Conservation (phyloP, 2,888 invertebrate species). For the Portevinia maculata region DNA sequence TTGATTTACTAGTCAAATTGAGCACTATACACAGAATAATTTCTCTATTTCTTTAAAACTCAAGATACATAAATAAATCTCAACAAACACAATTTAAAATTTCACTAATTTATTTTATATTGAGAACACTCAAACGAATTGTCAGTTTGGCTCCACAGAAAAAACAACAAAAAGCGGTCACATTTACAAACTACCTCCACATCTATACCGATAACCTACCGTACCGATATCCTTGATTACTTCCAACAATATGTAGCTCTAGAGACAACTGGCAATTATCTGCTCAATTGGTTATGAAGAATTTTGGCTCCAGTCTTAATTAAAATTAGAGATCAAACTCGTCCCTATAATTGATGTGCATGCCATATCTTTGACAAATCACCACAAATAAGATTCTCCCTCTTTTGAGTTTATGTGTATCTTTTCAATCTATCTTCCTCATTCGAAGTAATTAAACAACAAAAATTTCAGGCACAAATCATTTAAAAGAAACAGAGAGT, state of each 20-base stretch:
- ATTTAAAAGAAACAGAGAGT: conserved; percentile 29
- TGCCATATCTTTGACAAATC: conserved; percentile 26
- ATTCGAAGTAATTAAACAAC: conserved; percentile 30
- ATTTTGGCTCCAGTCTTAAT: conserved; percentile 65
- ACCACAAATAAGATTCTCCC: not conserved
- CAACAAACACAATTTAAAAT: conserved; percentile 1
- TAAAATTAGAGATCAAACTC: conserved; percentile 34
- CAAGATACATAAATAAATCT: not conserved
- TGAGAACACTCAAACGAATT: not conserved
- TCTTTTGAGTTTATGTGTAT: not conserved
- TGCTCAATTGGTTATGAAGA: conserved; percentile 52
- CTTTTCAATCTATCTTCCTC: conserved; percentile 23
- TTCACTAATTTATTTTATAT: not conserved
- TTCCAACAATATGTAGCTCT: not conserved
- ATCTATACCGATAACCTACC: not conserved
- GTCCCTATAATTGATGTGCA: conserved; percentile 35
- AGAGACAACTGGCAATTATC: conserved; percentile 25
- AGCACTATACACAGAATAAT: too few relatives aligned
- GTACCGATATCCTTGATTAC: conserved; percentile 19
- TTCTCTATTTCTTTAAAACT: not conserved
- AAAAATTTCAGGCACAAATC: conserved; percentile 43
- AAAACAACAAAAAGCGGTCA: not conserved
- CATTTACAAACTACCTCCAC: conserved; percentile 4
- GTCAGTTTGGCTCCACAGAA: too few relatives aligned
- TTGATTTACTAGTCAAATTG: too few relatives aligned